Evolutionary conservation across 1,140 invertebrate species (phyloP), one percentile per base, ranked within the genome.

Genomic region (Leptonema lineaticorne): DNA sequence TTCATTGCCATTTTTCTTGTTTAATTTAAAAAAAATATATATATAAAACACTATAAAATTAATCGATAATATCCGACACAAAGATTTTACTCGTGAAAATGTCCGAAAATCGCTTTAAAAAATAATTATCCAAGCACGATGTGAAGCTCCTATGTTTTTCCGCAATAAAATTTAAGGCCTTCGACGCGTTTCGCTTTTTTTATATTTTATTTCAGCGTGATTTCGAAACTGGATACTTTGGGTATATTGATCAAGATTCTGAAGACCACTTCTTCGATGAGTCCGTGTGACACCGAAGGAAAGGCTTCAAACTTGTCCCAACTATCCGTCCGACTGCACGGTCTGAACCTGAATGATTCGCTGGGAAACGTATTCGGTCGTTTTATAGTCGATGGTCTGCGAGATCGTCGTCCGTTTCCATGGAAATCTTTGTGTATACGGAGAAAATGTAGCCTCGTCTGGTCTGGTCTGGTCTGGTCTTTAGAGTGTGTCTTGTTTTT

Each of bases 291-390:
- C 56, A 66, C 67, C 67, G 66, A 71, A 71, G 70, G 69, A 71
- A 66, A 66, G 62, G 62, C 58, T 27, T n/a, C n/a, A n/a, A n/a
- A n/a, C n/a, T 16, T 41, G 37, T 16, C 5, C 11, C 37, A 41
- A 41, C 37, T 14, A 45, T 69, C 71, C 63, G 56, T 50, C 64
- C 70, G 59, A 41, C 28, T 24, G 26, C 65, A 65, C 67, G 53
- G 64, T 60, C 67, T 68, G 70, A 71, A 68, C 62, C 68, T 71
- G 59, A 71, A 71, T 71, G 70, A 11, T 62, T 18, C 22, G 29
- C 4, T 37, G 8, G 16, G 24, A 16, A 65, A 24, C n/a, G 22
- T 27, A 24, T 9, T 33, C 58, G 24, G 41, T 30, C 6, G 33
- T 63, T 70, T 58, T 70, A 70, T 70, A 68, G 33, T 28, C n/a